phyloP scores from a whole-genome alignment of 2,888 invertebrate species.

The Agrypnus murinus region DNA sequence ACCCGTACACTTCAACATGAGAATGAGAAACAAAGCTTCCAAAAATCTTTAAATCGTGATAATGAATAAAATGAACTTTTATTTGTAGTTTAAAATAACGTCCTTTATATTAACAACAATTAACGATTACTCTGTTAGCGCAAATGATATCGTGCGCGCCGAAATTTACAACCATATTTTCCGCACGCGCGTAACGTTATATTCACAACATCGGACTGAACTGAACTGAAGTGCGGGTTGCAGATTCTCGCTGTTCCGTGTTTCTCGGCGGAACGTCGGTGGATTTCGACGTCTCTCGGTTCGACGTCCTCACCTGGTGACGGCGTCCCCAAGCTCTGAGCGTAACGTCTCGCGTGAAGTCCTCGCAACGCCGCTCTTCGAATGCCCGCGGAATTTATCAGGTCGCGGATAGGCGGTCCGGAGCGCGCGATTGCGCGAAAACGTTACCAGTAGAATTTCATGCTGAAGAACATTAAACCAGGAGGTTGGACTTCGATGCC shows the following conservation, averaged over 20 bases:
- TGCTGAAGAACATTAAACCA: conserved; percentile 62
- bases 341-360: conserved; percentile 53
- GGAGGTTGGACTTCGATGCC: conserved; percentile 66
- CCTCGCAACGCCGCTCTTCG: conserved; percentile 63
- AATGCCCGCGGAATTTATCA: conserved; percentile 65
- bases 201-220: conserved; percentile 37
- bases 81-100: background rate
- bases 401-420: conserved; percentile 64
- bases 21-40: conserved; percentile 11
- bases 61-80: background rate
- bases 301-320: conserved; percentile 66
- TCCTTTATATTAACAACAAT: conserved; percentile 11
- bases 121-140: conserved; percentile 15
- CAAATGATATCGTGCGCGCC: conserved; percentile 40
- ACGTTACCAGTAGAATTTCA: conserved; percentile 66
- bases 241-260: conserved; percentile 48
- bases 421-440: conserved; percentile 66
- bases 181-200: conserved; percentile 30
- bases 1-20: conserved; percentile 18
- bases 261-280: conserved; percentile 42
- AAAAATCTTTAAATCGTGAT: conserved; percentile 3
- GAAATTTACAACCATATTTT: conserved; percentile 39
- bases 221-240: conserved; percentile 55
- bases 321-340: conserved; percentile 53
- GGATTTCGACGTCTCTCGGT: conserved; percentile 51